These are phyloP conservation scores for Halcyon chelicuti DNA, from an alignment of 2,797 vertebrate genomes.

Conservation along the genomic window DNA sequence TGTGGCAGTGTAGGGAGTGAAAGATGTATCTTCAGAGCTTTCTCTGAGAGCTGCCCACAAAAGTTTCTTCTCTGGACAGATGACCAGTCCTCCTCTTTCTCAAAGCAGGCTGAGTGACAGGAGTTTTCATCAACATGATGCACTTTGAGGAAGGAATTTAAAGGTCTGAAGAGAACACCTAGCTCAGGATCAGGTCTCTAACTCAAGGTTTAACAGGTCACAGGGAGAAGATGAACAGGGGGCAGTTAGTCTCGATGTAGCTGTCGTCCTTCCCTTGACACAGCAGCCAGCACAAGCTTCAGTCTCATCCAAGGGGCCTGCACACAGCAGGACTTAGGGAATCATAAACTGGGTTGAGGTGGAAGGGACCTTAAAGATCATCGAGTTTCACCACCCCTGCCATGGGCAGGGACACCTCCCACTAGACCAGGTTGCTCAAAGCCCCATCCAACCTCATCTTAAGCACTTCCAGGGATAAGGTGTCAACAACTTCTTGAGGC, in stretches of 20 bases:
- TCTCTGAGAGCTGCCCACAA: background rate
- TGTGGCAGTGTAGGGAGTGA: background rate
- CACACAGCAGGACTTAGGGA: background rate
- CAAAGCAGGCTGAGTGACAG: background rate
- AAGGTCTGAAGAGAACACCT: background rate
- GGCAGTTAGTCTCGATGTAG: background rate
- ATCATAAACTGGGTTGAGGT: too few relatives aligned
- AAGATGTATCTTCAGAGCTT: background rate
- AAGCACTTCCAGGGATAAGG: too few relatives aligned
- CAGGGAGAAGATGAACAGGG: background rate
- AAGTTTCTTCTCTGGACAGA: background rate
- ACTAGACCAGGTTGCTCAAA: too few relatives aligned
- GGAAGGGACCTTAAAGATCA: too few relatives aligned
- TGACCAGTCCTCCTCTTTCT: background rate
- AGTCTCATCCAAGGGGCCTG: background rate
- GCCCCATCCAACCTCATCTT: too few relatives aligned
- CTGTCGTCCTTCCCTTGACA: background rate
- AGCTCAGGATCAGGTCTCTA: background rate
- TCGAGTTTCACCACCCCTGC: too few relatives aligned
- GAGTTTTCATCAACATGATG: background rate
- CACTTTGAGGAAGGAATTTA: background rate
- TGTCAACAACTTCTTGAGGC: too few relatives aligned
- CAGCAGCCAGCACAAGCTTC: background rate
- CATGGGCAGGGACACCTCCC: too few relatives aligned
- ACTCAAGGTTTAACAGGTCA: background rate